A percentile compares a stretch with the other conserved stretches of the same genome.
Conservation (phyloP, 2,113 vertebrate genomes). For the Ameiurus melas region DNA sequence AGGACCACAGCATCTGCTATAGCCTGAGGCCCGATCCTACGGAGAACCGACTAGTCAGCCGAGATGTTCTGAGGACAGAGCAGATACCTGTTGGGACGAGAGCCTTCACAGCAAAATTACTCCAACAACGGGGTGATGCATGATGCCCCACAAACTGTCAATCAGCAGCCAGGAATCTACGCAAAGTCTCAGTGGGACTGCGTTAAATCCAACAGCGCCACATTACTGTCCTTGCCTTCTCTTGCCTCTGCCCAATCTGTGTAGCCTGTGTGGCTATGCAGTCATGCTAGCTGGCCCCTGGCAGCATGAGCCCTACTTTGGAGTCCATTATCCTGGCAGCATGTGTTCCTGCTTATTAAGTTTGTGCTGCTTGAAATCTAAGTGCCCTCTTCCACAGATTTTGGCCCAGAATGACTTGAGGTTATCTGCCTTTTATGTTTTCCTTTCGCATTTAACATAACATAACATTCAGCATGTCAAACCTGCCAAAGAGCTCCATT, state of each 20-base stretch:
- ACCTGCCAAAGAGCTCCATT: neutral
- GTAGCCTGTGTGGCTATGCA: constrained; percentile 20
- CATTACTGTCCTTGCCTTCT: constrained; percentile 35
- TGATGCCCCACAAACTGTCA: constrained; percentile 62
- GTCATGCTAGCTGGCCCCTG: constrained; percentile 47
- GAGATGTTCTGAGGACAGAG: constrained; percentile 8
- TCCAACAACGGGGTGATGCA: constrained; percentile 65
- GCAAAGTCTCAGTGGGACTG: neutral
- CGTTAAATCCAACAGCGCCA: neutral
- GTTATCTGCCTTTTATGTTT: constrained; percentile 48
- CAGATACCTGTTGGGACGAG: constrained; percentile 34
- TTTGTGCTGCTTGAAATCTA: constrained; percentile 61
- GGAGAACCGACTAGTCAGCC: constrained; percentile 21
- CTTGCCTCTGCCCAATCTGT: constrained; percentile 43
- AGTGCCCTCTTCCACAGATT: constrained; percentile 66
- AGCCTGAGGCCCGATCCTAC: constrained; percentile 16
- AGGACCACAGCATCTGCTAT: neutral
- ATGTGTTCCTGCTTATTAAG: constrained; percentile 60
- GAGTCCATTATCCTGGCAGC: constrained; percentile 67
- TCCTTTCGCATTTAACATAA: constrained; percentile 32
- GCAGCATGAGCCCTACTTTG: constrained; percentile 62
- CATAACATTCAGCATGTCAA: neutral
- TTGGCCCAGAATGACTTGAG: constrained; percentile 63
- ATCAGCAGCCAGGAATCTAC: constrained; percentile 64
- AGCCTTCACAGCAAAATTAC: constrained; percentile 59